phyloP scores from a whole-genome alignment of 2,113 vertebrate species.

The Pseudolaguvia tuberculata region DNA sequence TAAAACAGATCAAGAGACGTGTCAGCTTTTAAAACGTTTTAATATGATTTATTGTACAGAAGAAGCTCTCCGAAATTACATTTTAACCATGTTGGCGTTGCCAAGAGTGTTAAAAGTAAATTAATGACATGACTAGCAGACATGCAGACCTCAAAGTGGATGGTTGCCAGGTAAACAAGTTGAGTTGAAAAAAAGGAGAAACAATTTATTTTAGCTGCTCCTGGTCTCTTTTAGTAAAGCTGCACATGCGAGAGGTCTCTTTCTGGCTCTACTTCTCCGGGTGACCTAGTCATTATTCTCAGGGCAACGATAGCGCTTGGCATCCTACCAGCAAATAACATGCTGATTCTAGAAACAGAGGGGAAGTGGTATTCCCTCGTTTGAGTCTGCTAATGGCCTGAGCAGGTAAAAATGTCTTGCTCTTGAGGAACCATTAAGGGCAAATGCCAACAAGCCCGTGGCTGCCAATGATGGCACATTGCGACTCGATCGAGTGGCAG shows the following conservation, averaged over 20 bases:
- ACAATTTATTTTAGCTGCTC: background rate
- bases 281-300: constrained; percentile 32
- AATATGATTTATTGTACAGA: constrained; percentile 31
- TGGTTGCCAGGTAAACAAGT: constrained; percentile 13
- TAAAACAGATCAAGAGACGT: background rate
- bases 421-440: background rate
- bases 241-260: background rate
- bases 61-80: constrained; percentile 24
- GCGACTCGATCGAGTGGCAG: constrained; percentile 42
- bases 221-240: background rate
- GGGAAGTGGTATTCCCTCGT: constrained; percentile 21
- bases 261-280: background rate
- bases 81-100: constrained; percentile 1
- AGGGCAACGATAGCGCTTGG: constrained; percentile 16
- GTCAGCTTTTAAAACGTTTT: constrained; percentile 12
- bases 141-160: background rate
- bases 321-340: constrained; percentile 6
- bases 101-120: constrained; percentile 34
- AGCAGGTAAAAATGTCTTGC: background rate
- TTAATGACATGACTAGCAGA: constrained; percentile 28
- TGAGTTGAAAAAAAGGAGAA: constrained; percentile 15
- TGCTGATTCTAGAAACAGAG: constrained; percentile 17
- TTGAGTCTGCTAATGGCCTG: constrained; percentile 39
- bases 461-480: constrained; percentile 29
- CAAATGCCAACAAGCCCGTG: constrained; percentile 13